phyloP scores from a whole-genome alignment of 2,113 vertebrate genomes.

The Elanoides forficatus region DNA sequence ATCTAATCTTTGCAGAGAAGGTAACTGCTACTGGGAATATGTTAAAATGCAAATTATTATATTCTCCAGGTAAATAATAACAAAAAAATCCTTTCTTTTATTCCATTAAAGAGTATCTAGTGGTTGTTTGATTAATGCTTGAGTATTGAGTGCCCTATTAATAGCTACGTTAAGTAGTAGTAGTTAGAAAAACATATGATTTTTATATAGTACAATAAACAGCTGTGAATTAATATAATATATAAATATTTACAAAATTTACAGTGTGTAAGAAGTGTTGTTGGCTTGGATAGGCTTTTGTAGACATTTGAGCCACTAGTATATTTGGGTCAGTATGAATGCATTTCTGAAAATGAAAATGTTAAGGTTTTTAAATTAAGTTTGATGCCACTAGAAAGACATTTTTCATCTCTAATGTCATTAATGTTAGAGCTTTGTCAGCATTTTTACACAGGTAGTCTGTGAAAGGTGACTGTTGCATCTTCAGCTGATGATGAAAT shows the following conservation, averaged over 20 bases:
- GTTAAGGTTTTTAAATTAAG: neutral
- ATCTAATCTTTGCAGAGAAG: neutral
- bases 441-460: neutral
- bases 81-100: neutral
- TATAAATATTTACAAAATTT: neutral
- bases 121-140: neutral
- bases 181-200: neutral
- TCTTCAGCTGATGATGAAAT: neutral
- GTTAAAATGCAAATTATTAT: neutral
- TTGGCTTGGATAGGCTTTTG: neutral
- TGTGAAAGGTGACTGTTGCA: neutral
- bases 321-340: neutral
- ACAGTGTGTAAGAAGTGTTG: neutral
- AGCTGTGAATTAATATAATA: neutral
- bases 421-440: neutral
- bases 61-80: neutral
- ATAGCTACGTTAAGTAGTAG: neutral
- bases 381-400: neutral
- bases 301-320: neutral
- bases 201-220: neutral
- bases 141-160: neutral
- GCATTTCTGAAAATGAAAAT: conserved; percentile 26
- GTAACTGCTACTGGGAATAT: neutral
- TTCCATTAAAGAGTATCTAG: neutral
- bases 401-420: neutral